Evolutionary conservation across 2,797 vertebrate species (phyloP).

Genomic region (Adrianichthys oophorus): DNA sequence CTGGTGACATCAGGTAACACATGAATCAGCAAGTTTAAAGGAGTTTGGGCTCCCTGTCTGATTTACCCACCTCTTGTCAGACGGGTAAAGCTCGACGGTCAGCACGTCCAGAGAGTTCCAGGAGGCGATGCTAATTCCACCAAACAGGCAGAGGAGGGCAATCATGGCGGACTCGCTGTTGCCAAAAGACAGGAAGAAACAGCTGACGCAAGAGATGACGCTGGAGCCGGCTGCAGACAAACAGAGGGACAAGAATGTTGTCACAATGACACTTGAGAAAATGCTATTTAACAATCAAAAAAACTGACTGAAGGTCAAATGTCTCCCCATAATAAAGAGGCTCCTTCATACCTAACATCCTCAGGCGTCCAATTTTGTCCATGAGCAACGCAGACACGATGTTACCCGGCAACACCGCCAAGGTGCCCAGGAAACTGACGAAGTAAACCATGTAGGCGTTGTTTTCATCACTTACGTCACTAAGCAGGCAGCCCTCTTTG

Average conservation of each 20-base stretch:
- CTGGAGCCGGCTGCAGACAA: conserved; percentile 88
- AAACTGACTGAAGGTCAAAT: neutral
- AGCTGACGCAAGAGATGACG: conserved; percentile 95
- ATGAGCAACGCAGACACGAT: conserved; percentile 96
- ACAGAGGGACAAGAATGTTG: neutral
- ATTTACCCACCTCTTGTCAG: conserved; percentile 87
- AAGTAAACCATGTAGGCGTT: conserved; percentile 99
- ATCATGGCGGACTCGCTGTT: conserved; percentile 99
- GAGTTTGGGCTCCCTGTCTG: conserved; percentile 23
- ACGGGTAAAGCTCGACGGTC: conserved; percentile 96
- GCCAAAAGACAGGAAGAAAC: conserved; percentile 96
- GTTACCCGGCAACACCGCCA: conserved; percentile 95
- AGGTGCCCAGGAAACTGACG: conserved; percentile 94
- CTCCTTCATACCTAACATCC: conserved; percentile 88
- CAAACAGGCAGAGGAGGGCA: conserved; percentile 94
- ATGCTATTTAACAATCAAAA: neutral
- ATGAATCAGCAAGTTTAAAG: conserved; percentile 18
- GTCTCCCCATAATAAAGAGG: no score
- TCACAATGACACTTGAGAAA: no score
- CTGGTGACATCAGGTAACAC: conserved; percentile 18
- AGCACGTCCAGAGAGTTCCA: conserved; percentile 95
- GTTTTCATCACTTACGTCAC: conserved; percentile 92
- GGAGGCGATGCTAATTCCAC: conserved; percentile 96
- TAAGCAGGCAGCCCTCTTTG: conserved; percentile 94
- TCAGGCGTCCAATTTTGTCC: conserved; percentile 96